phyloP scores from a whole-genome alignment of 2,113 vertebrate species.

The Himantopus leucocephalus region DNA sequence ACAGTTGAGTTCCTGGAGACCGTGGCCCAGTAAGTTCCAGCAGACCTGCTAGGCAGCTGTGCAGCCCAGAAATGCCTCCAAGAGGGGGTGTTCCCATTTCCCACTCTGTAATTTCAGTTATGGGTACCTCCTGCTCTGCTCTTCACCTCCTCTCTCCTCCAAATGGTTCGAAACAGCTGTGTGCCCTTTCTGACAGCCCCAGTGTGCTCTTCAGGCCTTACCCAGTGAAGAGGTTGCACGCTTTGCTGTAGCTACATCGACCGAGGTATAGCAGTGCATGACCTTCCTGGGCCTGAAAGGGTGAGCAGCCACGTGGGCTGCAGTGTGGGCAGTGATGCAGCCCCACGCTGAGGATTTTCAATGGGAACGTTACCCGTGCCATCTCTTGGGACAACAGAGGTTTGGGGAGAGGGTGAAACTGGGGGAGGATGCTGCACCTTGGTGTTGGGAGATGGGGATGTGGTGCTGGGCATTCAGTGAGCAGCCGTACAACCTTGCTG shows the following conservation, averaged over 20 bases:
- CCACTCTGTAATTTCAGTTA: background rate
- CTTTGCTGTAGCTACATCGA: background rate
- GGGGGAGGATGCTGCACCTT: background rate
- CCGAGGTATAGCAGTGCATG: background rate
- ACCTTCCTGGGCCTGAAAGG: background rate
- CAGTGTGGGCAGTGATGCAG: background rate
- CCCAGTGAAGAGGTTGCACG: background rate
- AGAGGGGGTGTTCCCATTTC: background rate
- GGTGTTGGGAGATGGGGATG: background rate
- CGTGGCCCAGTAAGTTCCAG: conserved; percentile 79
- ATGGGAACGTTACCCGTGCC: background rate
- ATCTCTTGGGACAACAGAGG: background rate
- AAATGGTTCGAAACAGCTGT: background rate
- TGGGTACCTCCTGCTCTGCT: background rate
- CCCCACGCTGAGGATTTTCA: background rate
- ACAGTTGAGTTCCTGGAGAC: conserved; percentile 83
- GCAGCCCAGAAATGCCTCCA: background rate
- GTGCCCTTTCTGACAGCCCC: background rate
- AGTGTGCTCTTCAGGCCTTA: background rate
- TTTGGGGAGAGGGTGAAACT: background rate
- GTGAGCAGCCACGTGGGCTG: background rate
- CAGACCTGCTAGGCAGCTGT: background rate
- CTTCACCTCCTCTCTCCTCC: background rate
- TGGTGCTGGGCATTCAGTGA: background rate
- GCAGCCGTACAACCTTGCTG: background rate